phyloP scores from a whole-genome alignment of 2,888 invertebrate genomes.

The Amphimallon solstitiale region DNA sequence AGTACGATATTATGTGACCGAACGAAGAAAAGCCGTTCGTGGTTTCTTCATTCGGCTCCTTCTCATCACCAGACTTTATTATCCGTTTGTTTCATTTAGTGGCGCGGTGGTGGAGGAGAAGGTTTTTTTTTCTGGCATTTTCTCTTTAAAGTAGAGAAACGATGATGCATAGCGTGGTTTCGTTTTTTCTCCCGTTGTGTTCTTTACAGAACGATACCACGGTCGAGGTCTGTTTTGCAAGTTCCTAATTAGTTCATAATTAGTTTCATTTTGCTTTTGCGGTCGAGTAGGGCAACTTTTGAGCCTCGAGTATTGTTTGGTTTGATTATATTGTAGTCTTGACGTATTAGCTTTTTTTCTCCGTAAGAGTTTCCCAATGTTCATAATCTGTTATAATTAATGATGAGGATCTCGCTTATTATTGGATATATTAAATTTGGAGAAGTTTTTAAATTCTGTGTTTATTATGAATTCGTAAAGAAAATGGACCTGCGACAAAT shows the following conservation, averaged over 20 bases:
- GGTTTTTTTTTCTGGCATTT: no score
- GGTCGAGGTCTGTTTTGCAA: constrained; percentile 45
- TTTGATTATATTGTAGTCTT: neutral
- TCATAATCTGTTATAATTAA: constrained; percentile 7
- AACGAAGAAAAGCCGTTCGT: neutral
- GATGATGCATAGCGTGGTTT: neutral
- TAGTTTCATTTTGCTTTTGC: constrained; percentile 44
- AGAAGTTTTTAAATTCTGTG: no score
- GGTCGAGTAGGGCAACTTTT: constrained; percentile 17
- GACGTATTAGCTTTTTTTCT: neutral
- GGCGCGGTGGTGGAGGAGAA: no score
- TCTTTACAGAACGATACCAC: neutral
- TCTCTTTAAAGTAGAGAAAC: no score
- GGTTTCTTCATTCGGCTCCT: neutral
- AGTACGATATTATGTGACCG: constrained; percentile 56
- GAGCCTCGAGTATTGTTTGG: neutral
- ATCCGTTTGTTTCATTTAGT: no score
- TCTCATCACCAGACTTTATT: neutral
- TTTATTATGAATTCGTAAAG: no score
- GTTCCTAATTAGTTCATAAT: constrained; percentile 54
- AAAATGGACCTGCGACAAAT: no score
- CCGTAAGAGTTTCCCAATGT: neutral
- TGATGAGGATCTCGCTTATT: no score
- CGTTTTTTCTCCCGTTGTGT: neutral
- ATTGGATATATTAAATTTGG: no score